These are phyloP conservation scores for Monopterus albus DNA, from an alignment of 2,113 vertebrate species.

Conservation along the genomic window DNA sequence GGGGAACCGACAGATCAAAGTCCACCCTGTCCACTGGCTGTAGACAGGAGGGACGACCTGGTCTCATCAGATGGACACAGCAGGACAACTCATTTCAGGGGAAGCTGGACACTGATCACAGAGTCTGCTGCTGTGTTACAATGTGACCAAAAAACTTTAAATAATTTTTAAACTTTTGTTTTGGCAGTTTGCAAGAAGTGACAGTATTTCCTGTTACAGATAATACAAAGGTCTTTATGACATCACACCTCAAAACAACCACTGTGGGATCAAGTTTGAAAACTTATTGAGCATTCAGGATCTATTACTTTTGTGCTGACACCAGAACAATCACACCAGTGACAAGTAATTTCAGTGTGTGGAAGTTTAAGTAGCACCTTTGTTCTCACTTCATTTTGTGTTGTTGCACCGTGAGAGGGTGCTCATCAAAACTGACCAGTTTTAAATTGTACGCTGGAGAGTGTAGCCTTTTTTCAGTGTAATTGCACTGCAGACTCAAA, in stretches of 20 bases:
- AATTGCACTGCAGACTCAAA: not conserved
- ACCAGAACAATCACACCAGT: not conserved
- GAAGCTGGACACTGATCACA: not conserved
- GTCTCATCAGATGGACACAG: not conserved
- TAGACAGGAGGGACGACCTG: conserved; percentile 1
- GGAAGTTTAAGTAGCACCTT: not conserved
- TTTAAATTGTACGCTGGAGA: too few species aligned
- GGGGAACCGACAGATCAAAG: conserved; percentile 16
- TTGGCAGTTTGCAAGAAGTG: not conserved
- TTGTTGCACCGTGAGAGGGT: not conserved
- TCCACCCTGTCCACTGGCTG: conserved; percentile 11
- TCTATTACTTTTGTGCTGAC: not conserved
- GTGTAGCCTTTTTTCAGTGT: too few species aligned
- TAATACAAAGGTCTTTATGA: too few species aligned
- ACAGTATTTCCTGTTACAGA: too few species aligned
- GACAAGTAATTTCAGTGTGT: not conserved
- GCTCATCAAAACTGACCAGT: not conserved
- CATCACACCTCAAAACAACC: too few species aligned
- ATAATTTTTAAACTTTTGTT: too few species aligned
- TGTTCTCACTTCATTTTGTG: not conserved
- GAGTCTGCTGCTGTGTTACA: not conserved
- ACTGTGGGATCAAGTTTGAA: too few species aligned
- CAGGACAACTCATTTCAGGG: not conserved
- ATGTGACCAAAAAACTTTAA: too few species aligned
- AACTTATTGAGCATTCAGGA: not conserved